Percentiles rank a stretch among this genome's conserved stretches.
Evolutionary conservation across 2,888 invertebrate genomes (phyloP).

Genomic region (Andrena haemorrhoa): DNA sequence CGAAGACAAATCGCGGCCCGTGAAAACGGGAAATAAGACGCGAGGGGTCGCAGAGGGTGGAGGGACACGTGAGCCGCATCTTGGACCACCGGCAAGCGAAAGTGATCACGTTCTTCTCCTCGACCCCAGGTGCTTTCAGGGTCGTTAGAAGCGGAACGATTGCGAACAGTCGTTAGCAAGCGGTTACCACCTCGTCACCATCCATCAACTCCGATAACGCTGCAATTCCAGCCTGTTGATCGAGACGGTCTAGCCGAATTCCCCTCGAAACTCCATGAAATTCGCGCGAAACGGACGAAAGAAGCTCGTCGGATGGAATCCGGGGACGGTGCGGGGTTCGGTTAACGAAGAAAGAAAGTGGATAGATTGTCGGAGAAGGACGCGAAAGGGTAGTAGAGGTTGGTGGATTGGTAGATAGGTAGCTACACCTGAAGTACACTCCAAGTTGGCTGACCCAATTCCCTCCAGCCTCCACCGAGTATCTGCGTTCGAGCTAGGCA

Average conservation of each 20-base stretch:
- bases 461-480: constrained; percentile 64
- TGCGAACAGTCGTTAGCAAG: neutral
- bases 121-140: constrained; percentile 26
- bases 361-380: constrained; percentile 23
- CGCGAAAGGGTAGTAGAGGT: constrained; percentile 48
- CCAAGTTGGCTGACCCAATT: constrained; percentile 81
- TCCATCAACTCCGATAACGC: neutral
- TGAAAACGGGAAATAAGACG: constrained; percentile 25
- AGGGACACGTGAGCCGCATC: constrained; percentile 32
- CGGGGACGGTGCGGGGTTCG: constrained; percentile 4
- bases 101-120: constrained; percentile 33
- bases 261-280: too few species aligned
- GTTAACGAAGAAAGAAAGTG: constrained; percentile 31
- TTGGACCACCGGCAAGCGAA: constrained; percentile 15
- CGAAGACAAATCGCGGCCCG: constrained; percentile 19
- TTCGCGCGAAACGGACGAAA: too few species aligned
- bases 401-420: constrained; percentile 65
- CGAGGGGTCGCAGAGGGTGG: constrained; percentile 4
- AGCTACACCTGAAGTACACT: constrained; percentile 80
- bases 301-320: neutral
- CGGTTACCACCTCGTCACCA: neutral
- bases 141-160: constrained; percentile 15
- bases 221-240: constrained; percentile 10
- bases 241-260: neutral
- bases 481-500: constrained; percentile 63